Conservation (phyloP, 2,797 vertebrate genomes). For the Pogonophryne albipinna region DNA sequence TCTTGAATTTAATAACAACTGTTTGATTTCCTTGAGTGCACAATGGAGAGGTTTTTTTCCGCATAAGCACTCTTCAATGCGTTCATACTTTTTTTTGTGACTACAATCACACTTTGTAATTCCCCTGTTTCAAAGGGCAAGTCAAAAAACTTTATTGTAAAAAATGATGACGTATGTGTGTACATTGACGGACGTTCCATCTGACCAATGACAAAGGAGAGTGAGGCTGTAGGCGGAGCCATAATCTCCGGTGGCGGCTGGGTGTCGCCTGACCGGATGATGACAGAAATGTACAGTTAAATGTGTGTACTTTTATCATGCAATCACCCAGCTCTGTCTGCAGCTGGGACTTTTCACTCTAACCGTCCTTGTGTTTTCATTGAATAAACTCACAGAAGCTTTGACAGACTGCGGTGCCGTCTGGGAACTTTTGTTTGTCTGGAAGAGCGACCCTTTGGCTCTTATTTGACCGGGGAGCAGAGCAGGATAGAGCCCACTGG, state of each 20-base stretch:
- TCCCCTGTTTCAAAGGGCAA: not conserved
- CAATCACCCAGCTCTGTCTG: not conserved
- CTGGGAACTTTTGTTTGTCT: slow-evolving; percentile 59
- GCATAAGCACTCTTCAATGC: not conserved
- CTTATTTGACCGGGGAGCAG: slow-evolving; percentile 27
- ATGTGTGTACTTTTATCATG: slow-evolving; percentile 54
- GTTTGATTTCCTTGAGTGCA: not conserved
- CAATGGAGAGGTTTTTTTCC: not conserved
- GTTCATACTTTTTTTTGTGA: not conserved
- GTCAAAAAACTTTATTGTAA: not conserved
- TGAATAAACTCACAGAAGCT: not conserved
- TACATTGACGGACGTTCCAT: slow-evolving; percentile 44
- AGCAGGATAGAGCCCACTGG: slow-evolving; percentile 40
- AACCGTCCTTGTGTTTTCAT: not conserved
- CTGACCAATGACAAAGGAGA: slow-evolving; percentile 61
- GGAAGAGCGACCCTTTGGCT: slow-evolving; percentile 23
- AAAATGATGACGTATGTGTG: not conserved
- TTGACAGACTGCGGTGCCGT: slow-evolving; percentile 7
- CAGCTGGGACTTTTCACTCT: not conserved
- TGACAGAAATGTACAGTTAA: slow-evolving; percentile 77
- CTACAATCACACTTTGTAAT: not conserved
- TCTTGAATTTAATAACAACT: not conserved
- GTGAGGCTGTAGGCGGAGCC: slow-evolving; percentile 52
- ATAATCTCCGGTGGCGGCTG: slow-evolving; percentile 62
- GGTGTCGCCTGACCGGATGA: slow-evolving; percentile 87